Evolutionary conservation across 2,797 vertebrate species (phyloP), one percentile per base, ranked within the genome.

Genomic region (Hybognathus amarus): DNA sequence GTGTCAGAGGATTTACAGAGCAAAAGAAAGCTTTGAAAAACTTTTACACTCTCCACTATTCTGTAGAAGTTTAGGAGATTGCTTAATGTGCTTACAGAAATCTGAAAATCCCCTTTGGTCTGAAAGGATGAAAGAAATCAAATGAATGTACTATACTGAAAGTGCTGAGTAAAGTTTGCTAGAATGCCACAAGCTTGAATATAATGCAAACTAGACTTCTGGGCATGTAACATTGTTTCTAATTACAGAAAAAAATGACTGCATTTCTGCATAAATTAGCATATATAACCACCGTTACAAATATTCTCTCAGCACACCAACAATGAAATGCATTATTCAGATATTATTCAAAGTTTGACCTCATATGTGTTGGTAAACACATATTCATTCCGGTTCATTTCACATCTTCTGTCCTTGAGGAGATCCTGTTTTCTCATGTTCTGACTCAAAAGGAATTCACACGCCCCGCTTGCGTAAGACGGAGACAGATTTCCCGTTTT

Each of bases 181-280:
- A 75, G 79, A 69, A 59, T 7, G n/a, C 70, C 33, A 70, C 42
- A 20, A 24, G 45, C 68, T 45, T 50, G 11, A 45, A 36, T 63
- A 77, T 63, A 36, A 76, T 45, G 40, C 8, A 74, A 52, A 47
- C 38, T n/a, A 54, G 20, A 69, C 54, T 27, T n/a, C 8, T 40
- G 6, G 33, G 81, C 4, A 68, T 76, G 12, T 33, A 76, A 9
- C 52, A 1, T 63, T 33, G n/a, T 61, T 40, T 22, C 42, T 83
- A 73, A 83, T 83, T 75, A 83, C 63, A 76, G 17, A 38, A 56
- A 56, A 33, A 45, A 85, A 52, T 61, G 63, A 52, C 61, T 12
- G 74, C 54, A 45, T 59, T 69, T 83, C 63, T 71, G 79, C 82
- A 85, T 83, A 71, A 69, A 87, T 86, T 38, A 74, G 22, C 78